Evolutionary conservation across 2,888 invertebrate species (phyloP), one percentile per base, ranked within the genome.

Genomic region (Bombyx huttoni): DNA sequence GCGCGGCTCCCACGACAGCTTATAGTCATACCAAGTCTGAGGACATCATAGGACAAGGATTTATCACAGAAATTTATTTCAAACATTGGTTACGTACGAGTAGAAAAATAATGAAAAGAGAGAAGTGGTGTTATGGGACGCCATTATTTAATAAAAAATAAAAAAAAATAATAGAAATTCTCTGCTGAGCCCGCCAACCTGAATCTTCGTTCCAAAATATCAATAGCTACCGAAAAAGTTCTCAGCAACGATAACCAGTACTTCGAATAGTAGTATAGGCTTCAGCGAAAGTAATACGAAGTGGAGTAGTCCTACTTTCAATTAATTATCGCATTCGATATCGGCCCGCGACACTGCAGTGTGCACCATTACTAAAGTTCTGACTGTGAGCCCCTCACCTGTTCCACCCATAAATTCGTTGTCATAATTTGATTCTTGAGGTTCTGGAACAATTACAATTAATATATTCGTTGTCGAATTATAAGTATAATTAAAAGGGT

Each of bases 381-480:
- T 47, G 7, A 12, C n/a, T 33, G 13, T 7, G 6, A 0, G 8
- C 10, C 56, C n/a, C 67, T 67, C 56, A 87, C 87, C 79, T 87
- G 87, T 77, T 96, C 95, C 62, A 97, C 94, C 97, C 97, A 97
- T 54, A 97, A 90, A 75, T 97, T 97, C 55, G 97, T 96, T 63
- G 96, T 96, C 95, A 97, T 96, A 68, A 97, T 96, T 89, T 97
- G 97, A 81, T 96, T 96, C 89, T 96, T 96, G 75, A 97, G 91
- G 85, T 97, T 97, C 97, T 97, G 92, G 55, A 94, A 75, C 61
- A 61, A 56, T 52, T 46, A 49, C 8, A 46, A 54, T 49, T 34
- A 10, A 24, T 40, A 40, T 10, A 3, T 10, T 40, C 12, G 40
- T 5, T 10, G 40, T 40, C 12, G 5, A 10, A 40, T 12, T 40